A percentile compares a stretch with the other conserved stretches of the same genome.
phyloP scores from a whole-genome alignment of 2,797 vertebrate genomes.

The Rallus crepitans region DNA sequence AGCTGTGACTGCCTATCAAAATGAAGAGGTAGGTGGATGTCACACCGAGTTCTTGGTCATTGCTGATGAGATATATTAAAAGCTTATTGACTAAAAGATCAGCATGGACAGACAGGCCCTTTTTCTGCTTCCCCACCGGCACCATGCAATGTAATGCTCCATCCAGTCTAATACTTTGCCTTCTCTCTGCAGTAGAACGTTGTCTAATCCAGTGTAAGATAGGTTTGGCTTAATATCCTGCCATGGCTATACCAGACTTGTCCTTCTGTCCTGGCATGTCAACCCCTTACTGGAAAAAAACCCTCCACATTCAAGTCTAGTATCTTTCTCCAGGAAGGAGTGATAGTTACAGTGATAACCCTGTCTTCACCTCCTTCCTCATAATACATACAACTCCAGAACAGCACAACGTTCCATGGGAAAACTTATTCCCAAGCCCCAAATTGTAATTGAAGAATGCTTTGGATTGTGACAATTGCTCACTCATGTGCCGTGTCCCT shows the following conservation, averaged over 20 bases:
- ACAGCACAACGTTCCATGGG: not conserved
- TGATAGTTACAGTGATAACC: not conserved
- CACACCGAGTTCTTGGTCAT: not conserved
- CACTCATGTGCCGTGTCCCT: not conserved
- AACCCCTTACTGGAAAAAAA: not conserved
- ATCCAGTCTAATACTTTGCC: not conserved
- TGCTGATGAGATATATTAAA: not conserved
- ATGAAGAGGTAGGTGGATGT: conserved; percentile 88
- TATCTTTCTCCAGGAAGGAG: not conserved
- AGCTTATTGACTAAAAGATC: not conserved
- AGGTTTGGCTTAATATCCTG: not conserved
- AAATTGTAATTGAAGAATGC: not conserved
- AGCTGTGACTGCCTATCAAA: conserved; percentile 97
- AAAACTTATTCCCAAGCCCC: not conserved
- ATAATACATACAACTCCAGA: not conserved
- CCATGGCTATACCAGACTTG: not conserved
- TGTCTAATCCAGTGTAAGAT: not conserved
- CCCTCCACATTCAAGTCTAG: not conserved
- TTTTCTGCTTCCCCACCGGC: not conserved
- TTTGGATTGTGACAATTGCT: not conserved
- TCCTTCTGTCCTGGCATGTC: not conserved
- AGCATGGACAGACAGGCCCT: not conserved
- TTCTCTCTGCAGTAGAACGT: not conserved
- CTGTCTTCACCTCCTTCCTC: not conserved
- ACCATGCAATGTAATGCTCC: not conserved